Percentiles rank a stretch among this genome's conserved stretches.
phyloP scores from a whole-genome alignment of 2,888 invertebrate genomes.

The Oxyscelio sp. region DNA sequence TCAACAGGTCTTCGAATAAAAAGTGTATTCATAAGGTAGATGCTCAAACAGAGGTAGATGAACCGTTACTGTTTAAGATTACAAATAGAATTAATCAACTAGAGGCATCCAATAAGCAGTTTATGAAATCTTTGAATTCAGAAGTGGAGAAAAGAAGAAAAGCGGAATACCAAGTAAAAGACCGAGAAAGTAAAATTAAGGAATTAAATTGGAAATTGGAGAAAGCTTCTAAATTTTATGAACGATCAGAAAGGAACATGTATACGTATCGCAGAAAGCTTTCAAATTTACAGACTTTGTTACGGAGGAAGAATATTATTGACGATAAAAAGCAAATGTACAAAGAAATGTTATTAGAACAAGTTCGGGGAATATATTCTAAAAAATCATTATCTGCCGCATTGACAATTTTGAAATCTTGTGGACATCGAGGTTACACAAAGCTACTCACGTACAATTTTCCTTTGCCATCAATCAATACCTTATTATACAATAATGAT shows the following conservation, averaged over 20 bases:
- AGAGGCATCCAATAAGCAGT: slow-evolving; percentile 82
- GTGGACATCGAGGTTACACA: slow-evolving; percentile 80
- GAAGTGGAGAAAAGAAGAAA: slow-evolving; percentile 82
- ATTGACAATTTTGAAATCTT: slow-evolving; percentile 80
- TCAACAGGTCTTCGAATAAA: slow-evolving; percentile 54
- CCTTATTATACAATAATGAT: slow-evolving; percentile 47
- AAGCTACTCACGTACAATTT: slow-evolving; percentile 82
- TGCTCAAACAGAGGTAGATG: slow-evolving; percentile 62
- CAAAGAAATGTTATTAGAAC: slow-evolving; percentile 78
- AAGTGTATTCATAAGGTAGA: slow-evolving; percentile 37
- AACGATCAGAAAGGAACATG: slow-evolving; percentile 85
- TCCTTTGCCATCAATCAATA: slow-evolving; percentile 81
- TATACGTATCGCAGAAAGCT: slow-evolving; percentile 84
- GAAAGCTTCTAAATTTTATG: slow-evolving; percentile 85
- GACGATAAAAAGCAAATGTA: slow-evolving; percentile 81
- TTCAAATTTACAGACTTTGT: slow-evolving; percentile 83
- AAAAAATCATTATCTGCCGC: slow-evolving; percentile 79
- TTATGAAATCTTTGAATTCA: slow-evolving; percentile 81
- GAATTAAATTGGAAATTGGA: slow-evolving; percentile 86
- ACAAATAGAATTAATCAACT: slow-evolving; percentile 80
- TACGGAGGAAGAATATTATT: slow-evolving; percentile 80
- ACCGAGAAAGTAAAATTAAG: slow-evolving; percentile 84
- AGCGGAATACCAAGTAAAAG: slow-evolving; percentile 82
- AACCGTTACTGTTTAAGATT: slow-evolving; percentile 79
- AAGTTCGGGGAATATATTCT: slow-evolving; percentile 78